A percentile compares a stretch with the other conserved stretches of the same genome.
Conservation (phyloP, 1,140 invertebrate species). For the Drosophila lacteicornis region DNA sequence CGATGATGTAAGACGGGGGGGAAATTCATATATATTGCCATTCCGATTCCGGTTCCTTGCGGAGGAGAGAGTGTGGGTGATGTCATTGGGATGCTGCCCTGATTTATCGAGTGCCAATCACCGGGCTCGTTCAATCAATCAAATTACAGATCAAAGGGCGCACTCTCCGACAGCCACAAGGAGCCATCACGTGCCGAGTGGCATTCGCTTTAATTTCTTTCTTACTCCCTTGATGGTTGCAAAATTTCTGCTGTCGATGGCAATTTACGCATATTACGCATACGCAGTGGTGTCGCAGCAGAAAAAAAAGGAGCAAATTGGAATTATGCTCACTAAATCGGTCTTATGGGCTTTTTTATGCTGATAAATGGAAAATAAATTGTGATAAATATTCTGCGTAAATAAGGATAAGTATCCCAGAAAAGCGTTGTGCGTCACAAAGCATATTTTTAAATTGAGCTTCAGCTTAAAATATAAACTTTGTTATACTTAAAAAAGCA, state of each 20-base stretch:
- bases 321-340: constrained; percentile 19
- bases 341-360: constrained; percentile 6
- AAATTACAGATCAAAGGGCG: constrained; percentile 68
- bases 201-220: constrained; percentile 31
- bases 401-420: not conserved
- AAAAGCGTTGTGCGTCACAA: not conserved
- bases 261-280: constrained; percentile 57
- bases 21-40: constrained; percentile 23
- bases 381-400: constrained; percentile 7
- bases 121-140: constrained; percentile 63
- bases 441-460: not conserved
- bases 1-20: constrained; percentile 21
- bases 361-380: constrained; percentile 44
- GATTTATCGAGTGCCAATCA: constrained; percentile 61
- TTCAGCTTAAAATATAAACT: not conserved
- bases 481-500: no score
- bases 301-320: constrained; percentile 29
- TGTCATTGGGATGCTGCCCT: constrained; percentile 31
- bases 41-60: constrained; percentile 15
- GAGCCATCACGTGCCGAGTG: constrained; percentile 18
- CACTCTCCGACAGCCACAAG: constrained; percentile 1
- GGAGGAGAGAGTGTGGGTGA: not conserved
- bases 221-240: constrained; percentile 5
- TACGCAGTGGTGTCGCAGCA: constrained; percentile 40
- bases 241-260: constrained; percentile 37